phyloP scores from a whole-genome alignment of 2,797 vertebrate species.

The Erpetoichthys calabaricus region DNA sequence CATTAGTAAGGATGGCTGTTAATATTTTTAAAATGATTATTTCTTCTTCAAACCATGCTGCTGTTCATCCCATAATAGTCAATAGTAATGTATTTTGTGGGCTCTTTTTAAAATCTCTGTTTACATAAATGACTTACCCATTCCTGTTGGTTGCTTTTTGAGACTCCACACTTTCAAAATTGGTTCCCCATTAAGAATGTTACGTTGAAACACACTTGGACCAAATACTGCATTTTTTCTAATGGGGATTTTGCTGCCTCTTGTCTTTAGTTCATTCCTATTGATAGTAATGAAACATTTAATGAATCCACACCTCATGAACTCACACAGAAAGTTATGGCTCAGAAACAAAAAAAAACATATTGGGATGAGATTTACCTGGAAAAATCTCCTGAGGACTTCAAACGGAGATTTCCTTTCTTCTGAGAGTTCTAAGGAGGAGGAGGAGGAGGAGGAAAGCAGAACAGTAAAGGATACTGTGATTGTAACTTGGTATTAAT shows the following conservation, averaged over 20 bases:
- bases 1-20: too few species aligned
- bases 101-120: too few species aligned
- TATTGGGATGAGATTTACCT: conserved; percentile 23
- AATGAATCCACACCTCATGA: background rate
- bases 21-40: too few species aligned
- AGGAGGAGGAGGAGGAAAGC: conserved; percentile 1
- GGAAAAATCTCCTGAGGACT: conserved; percentile 44
- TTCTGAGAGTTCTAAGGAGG: conserved; percentile 33
- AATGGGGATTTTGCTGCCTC: conserved; percentile 49
- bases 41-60: too few species aligned
- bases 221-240: conserved; percentile 17
- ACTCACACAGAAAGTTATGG: background rate
- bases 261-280: conserved; percentile 44
- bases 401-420: conserved; percentile 28
- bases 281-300: background rate
- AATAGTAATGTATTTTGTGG: too few species aligned
- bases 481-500: too few species aligned
- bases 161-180: conserved; percentile 37
- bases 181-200: conserved; percentile 20
- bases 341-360: background rate
- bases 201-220: conserved; percentile 13
- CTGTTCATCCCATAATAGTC: too few species aligned
- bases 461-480: too few species aligned
- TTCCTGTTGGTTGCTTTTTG: conserved; percentile 15
- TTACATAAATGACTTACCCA: too few species aligned